Evolutionary conservation across 1,140 invertebrate species (phyloP), one percentile per base, ranked within the genome.

Genomic region (Drosophila orena): DNA sequence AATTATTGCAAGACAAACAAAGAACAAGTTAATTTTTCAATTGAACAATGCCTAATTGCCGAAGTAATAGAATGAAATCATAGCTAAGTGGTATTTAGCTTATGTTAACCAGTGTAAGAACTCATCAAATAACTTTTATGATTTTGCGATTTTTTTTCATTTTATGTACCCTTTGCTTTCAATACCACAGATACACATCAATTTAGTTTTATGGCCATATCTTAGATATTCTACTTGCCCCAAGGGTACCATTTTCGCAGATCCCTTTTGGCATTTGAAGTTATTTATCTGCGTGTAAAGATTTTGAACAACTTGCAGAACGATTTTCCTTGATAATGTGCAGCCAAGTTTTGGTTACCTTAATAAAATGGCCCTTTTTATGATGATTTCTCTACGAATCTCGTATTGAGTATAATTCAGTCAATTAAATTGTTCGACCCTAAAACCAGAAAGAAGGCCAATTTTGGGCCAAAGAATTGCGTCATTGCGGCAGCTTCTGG

Each of bases 141-240:
- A 47, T 47, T 70, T 47, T 42, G 17, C 44, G 34, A 17, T 55
- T n/a, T 35, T 10, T 30, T 6, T 24, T 35, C 27, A 12, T 10
- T 3, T 34, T 22, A 1, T 30, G 42, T 49, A 49, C 64, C 64
- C 38, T 69, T 70, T 15, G 24, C 35, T 40, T 30, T 20, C 49
- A 52, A n/a, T 37, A 53, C 43, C 4, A 20, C 22, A 37, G 11
- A 54, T 34, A 30, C 46, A 50, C 72, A 76, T 76, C 71, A 75
- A 76, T 76, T 76, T 76, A 76, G 54, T 76, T 76, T 76, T 76
- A 76, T 76, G 72, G 72, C 72, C 60, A 76, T 43, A 75, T 46
- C 47, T 58, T 75, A 10, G 12, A 30, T 43, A 27, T 38, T 75
- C 40, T 76, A 55, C 24, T 22, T 20, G 30, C 17, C 72, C 44